Evolutionary conservation across 2,113 vertebrate species (phyloP).

Genomic region (Rhinolophus sinicus): DNA sequence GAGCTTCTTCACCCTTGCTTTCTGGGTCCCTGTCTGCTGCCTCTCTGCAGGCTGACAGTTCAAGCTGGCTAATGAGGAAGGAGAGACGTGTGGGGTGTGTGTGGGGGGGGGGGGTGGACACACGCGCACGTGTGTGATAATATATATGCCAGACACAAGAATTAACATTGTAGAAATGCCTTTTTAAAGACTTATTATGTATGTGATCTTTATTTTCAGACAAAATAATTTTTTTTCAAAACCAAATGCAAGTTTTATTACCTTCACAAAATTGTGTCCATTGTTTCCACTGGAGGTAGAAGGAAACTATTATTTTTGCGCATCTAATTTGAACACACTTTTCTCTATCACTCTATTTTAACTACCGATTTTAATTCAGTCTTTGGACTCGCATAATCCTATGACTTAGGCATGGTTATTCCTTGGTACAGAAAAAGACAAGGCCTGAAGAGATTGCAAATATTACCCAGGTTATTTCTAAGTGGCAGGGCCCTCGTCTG

Average conservation of each 20-base stretch:
- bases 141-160: conserved; percentile 19
- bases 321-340: neutral
- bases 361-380: neutral
- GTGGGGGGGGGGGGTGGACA: neutral
- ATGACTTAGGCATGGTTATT: neutral
- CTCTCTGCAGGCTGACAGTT: conserved; percentile 44
- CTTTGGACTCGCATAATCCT: neutral
- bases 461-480: neutral
- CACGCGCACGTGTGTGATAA: neutral
- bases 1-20: conserved; percentile 68
- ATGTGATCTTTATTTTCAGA: conserved; percentile 49
- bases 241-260: neutral
- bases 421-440: neutral
- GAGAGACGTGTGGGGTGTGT: neutral
- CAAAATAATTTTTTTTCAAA: neutral
- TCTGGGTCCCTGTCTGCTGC: conserved; percentile 63
- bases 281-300: neutral
- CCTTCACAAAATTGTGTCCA: conserved; percentile 24
- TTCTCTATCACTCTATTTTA: neutral
- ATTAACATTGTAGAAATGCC: conserved; percentile 14
- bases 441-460: neutral
- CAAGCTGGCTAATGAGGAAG: conserved; percentile 54
- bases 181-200: conserved; percentile 62
- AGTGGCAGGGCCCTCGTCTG: neutral
- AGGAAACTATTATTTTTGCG: conserved; percentile 28